These are phyloP conservation scores for Microctenopoma lineatum DNA, from an alignment of 2,797 vertebrate genomes.

Conservation along the genomic window DNA sequence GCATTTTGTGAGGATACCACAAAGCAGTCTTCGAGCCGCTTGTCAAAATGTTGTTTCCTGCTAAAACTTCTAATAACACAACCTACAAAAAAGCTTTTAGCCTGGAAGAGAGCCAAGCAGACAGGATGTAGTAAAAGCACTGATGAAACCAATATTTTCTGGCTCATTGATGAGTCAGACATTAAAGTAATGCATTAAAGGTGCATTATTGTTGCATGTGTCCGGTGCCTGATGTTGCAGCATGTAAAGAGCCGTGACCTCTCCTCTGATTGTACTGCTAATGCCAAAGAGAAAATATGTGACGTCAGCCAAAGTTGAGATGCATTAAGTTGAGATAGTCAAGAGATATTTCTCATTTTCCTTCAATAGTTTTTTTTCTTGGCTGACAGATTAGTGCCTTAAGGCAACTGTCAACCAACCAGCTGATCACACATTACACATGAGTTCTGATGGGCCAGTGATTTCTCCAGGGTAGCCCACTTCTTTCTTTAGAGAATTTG, in stretches of 20 bases:
- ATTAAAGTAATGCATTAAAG: slow-evolving; percentile 65
- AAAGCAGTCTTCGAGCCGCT: slow-evolving; percentile 10
- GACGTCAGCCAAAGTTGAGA: slow-evolving; percentile 64
- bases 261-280: slow-evolving; percentile 42
- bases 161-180: slow-evolving; percentile 48
- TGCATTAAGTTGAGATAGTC: slow-evolving; percentile 64
- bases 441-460: slow-evolving; percentile 67
- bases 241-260: slow-evolving; percentile 27
- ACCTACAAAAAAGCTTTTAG: slow-evolving; percentile 37
- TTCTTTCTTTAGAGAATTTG: slow-evolving; percentile 30
- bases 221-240: slow-evolving; percentile 34
- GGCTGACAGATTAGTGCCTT: slow-evolving; percentile 69
- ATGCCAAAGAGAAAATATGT: slow-evolving; percentile 49
- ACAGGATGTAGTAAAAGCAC: slow-evolving; percentile 54
- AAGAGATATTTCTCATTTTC: slow-evolving; percentile 70
- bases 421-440: slow-evolving; percentile 77
- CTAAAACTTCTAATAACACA: slow-evolving; percentile 33
- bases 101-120: slow-evolving; percentile 46
- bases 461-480: slow-evolving; percentile 52
- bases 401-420: slow-evolving; percentile 60
- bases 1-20: slow-evolving; percentile 8
- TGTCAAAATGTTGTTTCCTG: slow-evolving; percentile 35
- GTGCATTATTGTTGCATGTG: slow-evolving; percentile 62
- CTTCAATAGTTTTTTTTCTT: slow-evolving; percentile 63
- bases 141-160: slow-evolving; percentile 46